Evolutionary conservation across 2,888 invertebrate species (phyloP).

Genomic region (Phalera bucephala): DNA sequence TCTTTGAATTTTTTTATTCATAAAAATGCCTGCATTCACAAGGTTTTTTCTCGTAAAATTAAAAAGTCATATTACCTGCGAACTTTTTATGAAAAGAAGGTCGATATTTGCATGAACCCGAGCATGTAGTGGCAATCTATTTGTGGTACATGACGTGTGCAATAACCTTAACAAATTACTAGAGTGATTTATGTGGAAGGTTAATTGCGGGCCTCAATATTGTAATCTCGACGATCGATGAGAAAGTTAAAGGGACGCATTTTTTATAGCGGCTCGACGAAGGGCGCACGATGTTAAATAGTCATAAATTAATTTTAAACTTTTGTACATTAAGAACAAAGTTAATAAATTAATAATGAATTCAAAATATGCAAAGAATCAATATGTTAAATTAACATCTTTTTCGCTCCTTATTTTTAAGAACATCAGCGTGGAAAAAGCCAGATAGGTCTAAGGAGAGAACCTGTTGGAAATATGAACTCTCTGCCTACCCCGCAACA

Average conservation of each 20-base stretch:
- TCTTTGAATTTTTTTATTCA: no score
- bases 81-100: slow-evolving; percentile 20
- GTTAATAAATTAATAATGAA: no score
- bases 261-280: not conserved
- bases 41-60: slow-evolving; percentile 31
- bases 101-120: slow-evolving; percentile 32
- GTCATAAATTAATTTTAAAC: no score
- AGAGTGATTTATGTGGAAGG: slow-evolving; percentile 27
- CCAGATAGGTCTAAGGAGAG: no score
- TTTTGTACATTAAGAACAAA: no score
- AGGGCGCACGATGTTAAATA: not conserved
- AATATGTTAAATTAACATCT: no score
- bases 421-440: no score
- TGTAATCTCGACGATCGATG: slow-evolving; percentile 8
- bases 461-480: no score
- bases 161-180: slow-evolving; percentile 17
- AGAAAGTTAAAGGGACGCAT: slow-evolving; percentile 1
- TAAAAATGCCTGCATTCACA: no score
- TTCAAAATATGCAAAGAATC: no score
- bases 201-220: slow-evolving; percentile 17
- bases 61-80: slow-evolving; percentile 12
- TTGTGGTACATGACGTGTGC: slow-evolving; percentile 19
- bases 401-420: no score
- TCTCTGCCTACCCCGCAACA: no score
- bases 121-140: slow-evolving; percentile 13